Base-by-base conservation (phyloP, 1,140 invertebrate species). In the Drosophila pseudoananassae region DNA sequence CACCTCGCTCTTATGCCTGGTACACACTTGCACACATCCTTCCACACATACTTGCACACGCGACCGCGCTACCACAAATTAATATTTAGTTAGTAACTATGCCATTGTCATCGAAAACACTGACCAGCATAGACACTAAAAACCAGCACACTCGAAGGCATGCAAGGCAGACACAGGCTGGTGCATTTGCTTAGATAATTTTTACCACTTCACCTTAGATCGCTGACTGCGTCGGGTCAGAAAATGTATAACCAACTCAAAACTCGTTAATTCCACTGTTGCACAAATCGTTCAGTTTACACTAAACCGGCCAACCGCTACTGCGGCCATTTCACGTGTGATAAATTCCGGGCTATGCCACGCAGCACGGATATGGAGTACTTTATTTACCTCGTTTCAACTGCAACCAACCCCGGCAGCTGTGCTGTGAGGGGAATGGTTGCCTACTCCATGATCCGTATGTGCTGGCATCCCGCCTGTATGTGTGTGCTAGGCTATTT, bases 51-150 rank as follows among this genome's bases (percentile, higher is more conserved):
- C 6, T 27, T 31, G 1, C 31, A 8, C 9, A n/a, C n/a, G 52
- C 81, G 76, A 84, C 72, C 80, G 76, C 76, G 81, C 72, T 46
- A 20, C 68, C 66, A 80, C 72, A 27, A n/a, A 20, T 29, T 45
- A 36, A 40, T 25, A 14, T 36, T 43, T 64, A 36, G 54, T 29
- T 31, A 46, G 27, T 47, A 50, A 17, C 46, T 31, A 40, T 36
- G 52, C 43, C 60, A 49, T 60, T 59, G 38, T 55, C 57, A 51
- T 49, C 25, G 50, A 9, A 25, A 20, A 52, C 51, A 43, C 31
- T n/a, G 10, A 12, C 33, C 33, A 36, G 10, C 10, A 10, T 12
- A 36, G 33, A 36, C 33, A 36, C 33, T 36, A 15, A 49, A 15
- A 25, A 31, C 20, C 1, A 15, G 23, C 51, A 29, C 36, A 63